phyloP scores from a whole-genome alignment of 2,888 invertebrate species.

The Eumerus sabulonum region DNA sequence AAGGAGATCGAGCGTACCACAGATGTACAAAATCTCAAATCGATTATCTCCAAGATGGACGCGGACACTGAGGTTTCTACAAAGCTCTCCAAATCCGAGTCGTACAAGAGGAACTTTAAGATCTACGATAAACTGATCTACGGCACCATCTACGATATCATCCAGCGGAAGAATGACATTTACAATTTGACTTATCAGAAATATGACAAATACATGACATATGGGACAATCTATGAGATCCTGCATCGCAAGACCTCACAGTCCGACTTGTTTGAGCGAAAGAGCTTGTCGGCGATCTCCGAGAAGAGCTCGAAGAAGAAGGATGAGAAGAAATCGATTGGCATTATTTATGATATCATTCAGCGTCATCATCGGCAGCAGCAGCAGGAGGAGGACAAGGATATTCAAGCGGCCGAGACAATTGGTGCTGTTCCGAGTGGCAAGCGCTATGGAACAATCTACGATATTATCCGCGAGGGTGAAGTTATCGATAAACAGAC shows the following conservation, averaged over 20 bases:
- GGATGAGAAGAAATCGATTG: conserved; percentile 72
- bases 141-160: conserved; percentile 79
- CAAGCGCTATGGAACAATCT: conserved; percentile 77
- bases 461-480: conserved; percentile 78
- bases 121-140: conserved; percentile 78
- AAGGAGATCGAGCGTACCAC: conserved; percentile 61
- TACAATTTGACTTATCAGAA: conserved; percentile 77
- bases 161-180: conserved; percentile 78
- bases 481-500: conserved; percentile 67
- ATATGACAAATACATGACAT: conserved; percentile 79
- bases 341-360: conserved; percentile 78
- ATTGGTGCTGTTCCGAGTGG: conserved; percentile 29
- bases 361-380: conserved; percentile 72
- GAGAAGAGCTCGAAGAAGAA: conserved; percentile 72
- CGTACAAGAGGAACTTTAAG: conserved; percentile 77
- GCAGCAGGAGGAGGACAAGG: conserved; percentile 29
- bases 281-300: conserved; percentile 76
- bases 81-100: conserved; percentile 66
- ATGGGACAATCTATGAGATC: conserved; percentile 79
- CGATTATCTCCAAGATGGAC: conserved; percentile 67
- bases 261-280: conserved; percentile 76
- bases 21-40: conserved; percentile 53
- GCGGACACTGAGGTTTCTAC: conserved; percentile 44
- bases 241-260: conserved; percentile 77
- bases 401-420: conserved; percentile 18